Percentiles rank a stretch among this genome's conserved stretches.
These are phyloP conservation scores for Cygnus atratus DNA, from an alignment of 2,113 vertebrate species.

Conservation along the genomic window DNA sequence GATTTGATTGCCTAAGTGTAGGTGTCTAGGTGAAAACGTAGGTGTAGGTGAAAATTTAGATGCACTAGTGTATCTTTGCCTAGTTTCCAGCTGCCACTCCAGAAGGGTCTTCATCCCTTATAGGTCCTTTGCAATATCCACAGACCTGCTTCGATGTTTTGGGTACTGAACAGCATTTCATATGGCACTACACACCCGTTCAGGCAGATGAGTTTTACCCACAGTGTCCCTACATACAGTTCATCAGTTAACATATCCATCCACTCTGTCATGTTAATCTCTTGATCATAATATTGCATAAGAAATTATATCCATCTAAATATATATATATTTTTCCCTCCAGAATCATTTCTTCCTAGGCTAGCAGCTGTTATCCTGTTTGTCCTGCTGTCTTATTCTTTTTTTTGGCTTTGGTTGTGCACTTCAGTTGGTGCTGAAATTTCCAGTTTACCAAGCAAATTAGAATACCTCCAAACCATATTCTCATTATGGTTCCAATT, in stretches of 20 bases:
- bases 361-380: background rate
- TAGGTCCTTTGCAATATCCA: background rate
- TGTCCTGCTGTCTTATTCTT: background rate
- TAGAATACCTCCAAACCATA: background rate
- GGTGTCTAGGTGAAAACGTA: background rate
- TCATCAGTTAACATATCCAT: background rate
- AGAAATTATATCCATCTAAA: background rate
- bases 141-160: background rate
- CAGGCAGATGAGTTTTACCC: background rate
- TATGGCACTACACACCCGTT: background rate
- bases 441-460: constrained; percentile 29
- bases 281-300: background rate
- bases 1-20: background rate
- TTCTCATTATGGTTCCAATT: constrained; percentile 10
- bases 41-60: background rate
- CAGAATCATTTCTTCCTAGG: background rate
- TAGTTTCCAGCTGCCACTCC: background rate
- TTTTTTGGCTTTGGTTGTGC: background rate
- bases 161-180: background rate
- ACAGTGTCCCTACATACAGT: background rate
- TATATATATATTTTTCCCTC: background rate
- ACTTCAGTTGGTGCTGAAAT: constrained; percentile 24
- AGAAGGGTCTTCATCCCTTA: background rate
- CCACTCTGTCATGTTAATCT: background rate
- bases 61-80: background rate